Base-by-base conservation (phyloP, 2,888 invertebrate species). In the Gryllus longicercus region DNA sequence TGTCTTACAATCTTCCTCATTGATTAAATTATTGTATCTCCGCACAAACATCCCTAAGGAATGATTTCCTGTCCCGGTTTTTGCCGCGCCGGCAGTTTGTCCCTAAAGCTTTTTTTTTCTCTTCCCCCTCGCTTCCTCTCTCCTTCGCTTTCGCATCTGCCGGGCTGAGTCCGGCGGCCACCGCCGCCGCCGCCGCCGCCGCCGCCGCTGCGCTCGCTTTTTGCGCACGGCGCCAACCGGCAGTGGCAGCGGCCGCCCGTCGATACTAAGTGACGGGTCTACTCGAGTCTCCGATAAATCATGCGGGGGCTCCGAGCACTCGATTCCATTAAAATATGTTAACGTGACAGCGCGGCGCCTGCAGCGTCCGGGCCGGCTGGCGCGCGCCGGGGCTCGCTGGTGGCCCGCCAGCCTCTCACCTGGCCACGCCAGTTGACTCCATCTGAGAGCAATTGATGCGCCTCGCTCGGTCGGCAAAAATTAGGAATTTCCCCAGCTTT, bases 11-110 rank as follows among this genome's bases (percentile, higher is more conserved):
- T 63, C 63, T 63, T 63, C 38, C 38, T 38, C 63, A 63, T 63
- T 63, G 63, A 63, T 63, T 63, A 63, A 63, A 63, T 63, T 63
- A 63, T 63, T 63, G 63, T 63, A 63, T 63, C 63, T n/a, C 14
- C 16, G 63, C 63, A n/a, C 63, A 63, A 63, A 63, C 63, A 63
- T 63, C n/a, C 63, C 63, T 63, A 14, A 63, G 63, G 63, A 63
- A 63, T 63, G 63, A 63, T 63, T 63, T 63, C 63, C 38, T 38
- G 38, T 63, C 63, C n/a, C 63, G 14, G 63, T 63, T 63, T n/a
- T n/a, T 63, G 16, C 63, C 63, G 63, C n/a, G 63, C 14, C n/a
- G 14, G n/a, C n/a, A 63, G 63, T 63, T 63, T 63, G 63, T 63
- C 63, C 63, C 63, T 63, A n/a, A 63, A 38, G 38, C 38, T 4